Evolutionary conservation across 1,140 invertebrate genomes (phyloP), one percentile per base, ranked within the genome.

Genomic region (Apolygus lucorum): DNA sequence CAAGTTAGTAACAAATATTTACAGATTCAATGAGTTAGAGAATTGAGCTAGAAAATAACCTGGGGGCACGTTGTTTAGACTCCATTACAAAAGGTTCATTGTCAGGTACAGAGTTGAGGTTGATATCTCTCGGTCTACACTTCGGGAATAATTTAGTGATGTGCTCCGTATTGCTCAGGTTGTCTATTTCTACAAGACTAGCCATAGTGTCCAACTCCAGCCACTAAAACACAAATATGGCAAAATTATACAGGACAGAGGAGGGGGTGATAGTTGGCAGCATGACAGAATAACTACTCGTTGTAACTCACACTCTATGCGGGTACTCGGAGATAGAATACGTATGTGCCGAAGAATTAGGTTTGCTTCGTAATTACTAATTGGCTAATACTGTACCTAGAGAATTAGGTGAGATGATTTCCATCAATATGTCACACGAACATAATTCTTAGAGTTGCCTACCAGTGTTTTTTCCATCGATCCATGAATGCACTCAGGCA

Each of bases 111-210:
- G 82, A 81, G 80, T 85, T 85, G 78, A 85, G 81, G 78, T 83
- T 86, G 74, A 82, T 82, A 76, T 83, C 81, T 77, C 85, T 82
- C 13, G 88, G 88, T 73, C 89, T 84, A 81, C 89, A 91, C 86
- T 90, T 90, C 73, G 89, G 89, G 81, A 92, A 92, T 72, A 91
- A 83, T 78, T 87, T 84, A 74, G 87, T 89, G 80, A 91, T 90
- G 79, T 88, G 86, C 82, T 90, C 88, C 78, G 84, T 85, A 76
- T 78, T 81, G 75, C 79, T 81, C 13, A 73, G 64, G 65, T 75
- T 76, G 70, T 76, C 75, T 54, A 72, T 69, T 69, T 72, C 71
- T n/a, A 72, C 67, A 42, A 72, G 63, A 67, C 71, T 72, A 69
- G 71, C 68, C 71, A 72, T 72, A 72, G 68, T 72, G 67, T 52